These are phyloP conservation scores for Pangasius macronema DNA, from an alignment of 2,797 vertebrate genomes.

Conservation along the genomic window DNA sequence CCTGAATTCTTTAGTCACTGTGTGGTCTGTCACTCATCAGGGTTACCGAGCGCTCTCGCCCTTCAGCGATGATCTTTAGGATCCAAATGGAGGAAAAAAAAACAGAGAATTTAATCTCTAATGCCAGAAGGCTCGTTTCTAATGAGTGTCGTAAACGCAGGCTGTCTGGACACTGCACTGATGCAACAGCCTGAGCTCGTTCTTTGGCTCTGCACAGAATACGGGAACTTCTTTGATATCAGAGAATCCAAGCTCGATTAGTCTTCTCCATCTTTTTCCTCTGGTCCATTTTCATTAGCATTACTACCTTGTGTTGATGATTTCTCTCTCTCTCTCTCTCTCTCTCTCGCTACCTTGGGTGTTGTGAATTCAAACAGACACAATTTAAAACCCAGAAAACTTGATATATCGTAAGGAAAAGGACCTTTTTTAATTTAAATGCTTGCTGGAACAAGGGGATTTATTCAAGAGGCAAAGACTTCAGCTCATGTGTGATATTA, in stretches of 20 bases:
- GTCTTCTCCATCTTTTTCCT: neutral
- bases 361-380: neutral
- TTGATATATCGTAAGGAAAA: neutral
- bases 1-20: neutral
- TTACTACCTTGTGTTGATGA: neutral
- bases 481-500: neutral
- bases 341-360: neutral
- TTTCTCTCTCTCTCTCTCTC: too few species aligned
- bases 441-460: neutral
- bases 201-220: neutral
- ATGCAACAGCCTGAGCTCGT: neutral
- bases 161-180: neutral
- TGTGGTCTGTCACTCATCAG: neutral
- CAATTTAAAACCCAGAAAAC: neutral
- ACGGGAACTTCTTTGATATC: neutral
- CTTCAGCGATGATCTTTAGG: neutral
- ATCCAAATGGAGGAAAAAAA: neutral
- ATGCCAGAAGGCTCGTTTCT: neutral
- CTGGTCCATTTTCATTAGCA: neutral
- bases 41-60: neutral
- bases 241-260: neutral
- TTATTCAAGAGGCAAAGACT: neutral
- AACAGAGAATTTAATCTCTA: neutral
- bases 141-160: neutral
- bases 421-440: neutral